Evolutionary conservation across 2,888 invertebrate genomes (phyloP).

Genomic region (Caenorhabditis zanzibari): DNA sequence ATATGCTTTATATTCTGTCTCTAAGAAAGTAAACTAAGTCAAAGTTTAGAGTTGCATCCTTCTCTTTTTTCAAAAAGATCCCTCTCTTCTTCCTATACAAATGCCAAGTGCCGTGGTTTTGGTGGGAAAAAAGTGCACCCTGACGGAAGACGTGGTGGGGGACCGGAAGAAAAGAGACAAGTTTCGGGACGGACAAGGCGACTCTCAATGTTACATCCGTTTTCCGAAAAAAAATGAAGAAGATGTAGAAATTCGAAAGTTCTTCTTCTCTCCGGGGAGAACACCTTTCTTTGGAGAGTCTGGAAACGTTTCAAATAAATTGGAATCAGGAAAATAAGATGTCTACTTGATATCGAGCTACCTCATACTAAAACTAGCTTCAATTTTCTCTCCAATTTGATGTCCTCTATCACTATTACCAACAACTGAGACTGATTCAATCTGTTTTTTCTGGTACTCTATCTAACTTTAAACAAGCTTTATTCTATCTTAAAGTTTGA

Average conservation of each 20-base stretch:
- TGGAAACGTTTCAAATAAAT: not conserved
- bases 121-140: slow-evolving; percentile 55
- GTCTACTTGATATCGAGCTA: not conserved
- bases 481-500: too few relatives aligned
- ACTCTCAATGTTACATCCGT: slow-evolving; percentile 48
- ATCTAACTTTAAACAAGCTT: too few relatives aligned
- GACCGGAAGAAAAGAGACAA: slow-evolving; percentile 21
- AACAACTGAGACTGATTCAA: too few relatives aligned
- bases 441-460: too few relatives aligned
- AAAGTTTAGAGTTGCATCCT: slow-evolving; percentile 37
- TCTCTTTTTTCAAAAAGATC: not conserved
- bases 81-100: slow-evolving; percentile 42
- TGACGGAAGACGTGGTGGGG: slow-evolving; percentile 9
- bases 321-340: not conserved
- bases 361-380: too few relatives aligned
- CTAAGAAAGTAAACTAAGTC: slow-evolving; percentile 56
- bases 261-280: slow-evolving; percentile 32
- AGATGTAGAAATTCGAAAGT: slow-evolving; percentile 4
- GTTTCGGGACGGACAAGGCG: slow-evolving; percentile 14
- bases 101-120: slow-evolving; percentile 54
- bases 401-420: too few relatives aligned
- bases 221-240: slow-evolving; percentile 28
- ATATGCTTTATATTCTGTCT: slow-evolving; percentile 7
- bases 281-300: slow-evolving; percentile 2
- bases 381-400: too few relatives aligned